Conservation (phyloP, 2,888 invertebrate species). For the Drosophila barbarae region DNA sequence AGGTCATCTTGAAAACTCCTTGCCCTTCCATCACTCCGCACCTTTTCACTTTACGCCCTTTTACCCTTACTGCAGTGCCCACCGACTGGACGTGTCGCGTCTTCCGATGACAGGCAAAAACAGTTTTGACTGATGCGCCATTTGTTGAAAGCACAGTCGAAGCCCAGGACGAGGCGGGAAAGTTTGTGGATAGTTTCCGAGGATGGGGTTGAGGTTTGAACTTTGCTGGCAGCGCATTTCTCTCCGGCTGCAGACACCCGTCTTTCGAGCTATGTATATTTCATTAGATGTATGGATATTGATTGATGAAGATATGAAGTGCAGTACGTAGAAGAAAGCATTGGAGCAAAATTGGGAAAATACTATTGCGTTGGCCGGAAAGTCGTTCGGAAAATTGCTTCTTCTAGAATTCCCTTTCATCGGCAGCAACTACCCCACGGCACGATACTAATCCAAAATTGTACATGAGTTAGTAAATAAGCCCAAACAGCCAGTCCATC, state of each 20-base stretch:
- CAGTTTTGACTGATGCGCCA: constrained; percentile 71
- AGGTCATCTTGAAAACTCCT: constrained; percentile 23
- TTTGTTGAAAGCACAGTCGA: constrained; percentile 54
- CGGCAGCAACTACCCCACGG: constrained; percentile 6
- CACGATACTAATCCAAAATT: constrained; percentile 34
- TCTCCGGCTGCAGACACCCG: constrained; percentile 12
- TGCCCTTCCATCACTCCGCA: constrained; percentile 1
- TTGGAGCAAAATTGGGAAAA: constrained; percentile 1
- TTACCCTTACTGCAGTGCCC: constrained; percentile 12
- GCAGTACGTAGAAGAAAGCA: constrained; percentile 19
- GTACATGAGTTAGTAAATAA: constrained; percentile 42
- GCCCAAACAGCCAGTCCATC: constrained; percentile 31
- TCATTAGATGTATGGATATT: constrained; percentile 59
- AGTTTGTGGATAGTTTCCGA: constrained; percentile 51
- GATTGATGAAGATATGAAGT: constrained; percentile 58
- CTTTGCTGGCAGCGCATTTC: constrained; percentile 46
- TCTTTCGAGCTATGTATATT: constrained; percentile 55
- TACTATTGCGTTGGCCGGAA: not conserved
- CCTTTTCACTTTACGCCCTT: constrained; percentile 12
- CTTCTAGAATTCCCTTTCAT: constrained; percentile 18
- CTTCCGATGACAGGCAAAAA: constrained; percentile 70
- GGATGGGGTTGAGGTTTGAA: constrained; percentile 55
- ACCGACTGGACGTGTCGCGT: constrained; percentile 59
- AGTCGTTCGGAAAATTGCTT: constrained; percentile 5
- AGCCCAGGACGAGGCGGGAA: not conserved